phyloP scores from a whole-genome alignment of 30 jellyfish, hydroid and myxozoan species.

The Mastigias papua region DNA sequence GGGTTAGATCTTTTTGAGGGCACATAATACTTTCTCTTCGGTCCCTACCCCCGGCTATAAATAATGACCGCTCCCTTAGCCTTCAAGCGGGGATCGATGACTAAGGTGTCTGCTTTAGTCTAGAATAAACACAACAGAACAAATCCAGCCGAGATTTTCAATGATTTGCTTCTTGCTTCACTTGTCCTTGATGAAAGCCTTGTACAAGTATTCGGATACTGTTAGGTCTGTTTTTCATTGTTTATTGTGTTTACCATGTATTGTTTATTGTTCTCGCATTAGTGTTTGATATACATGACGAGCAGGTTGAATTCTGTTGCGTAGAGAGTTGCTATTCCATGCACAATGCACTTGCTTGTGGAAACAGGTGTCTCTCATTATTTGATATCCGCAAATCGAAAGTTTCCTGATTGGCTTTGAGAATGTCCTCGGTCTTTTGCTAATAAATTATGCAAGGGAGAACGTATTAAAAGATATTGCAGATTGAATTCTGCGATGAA shows the following conservation, averaged over 20 bases:
- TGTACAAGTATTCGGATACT: too few species aligned
- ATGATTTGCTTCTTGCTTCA: too few species aligned
- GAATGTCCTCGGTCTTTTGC: not conserved
- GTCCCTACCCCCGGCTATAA: too few species aligned
- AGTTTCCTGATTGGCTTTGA: slow-evolving; percentile 7
- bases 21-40: too few species aligned
- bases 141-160: too few species aligned
- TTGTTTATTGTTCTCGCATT: not conserved
- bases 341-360: not conserved
- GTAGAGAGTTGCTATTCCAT: not conserved
- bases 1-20: too few species aligned
- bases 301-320: slow-evolving; percentile 15
- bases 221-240: not conserved
- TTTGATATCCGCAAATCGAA: not conserved
- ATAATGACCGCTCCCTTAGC: too few species aligned
- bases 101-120: too few species aligned
- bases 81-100: too few species aligned
- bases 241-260: not conserved
- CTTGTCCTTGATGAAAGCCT: too few species aligned
- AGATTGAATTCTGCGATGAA: not conserved
- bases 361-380: not conserved
- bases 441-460: not conserved
- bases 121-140: too few species aligned
- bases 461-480: not conserved
- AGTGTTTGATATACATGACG: not conserved